Conservation (phyloP, 1,140 invertebrate species). For the Formica exsecta region DNA sequence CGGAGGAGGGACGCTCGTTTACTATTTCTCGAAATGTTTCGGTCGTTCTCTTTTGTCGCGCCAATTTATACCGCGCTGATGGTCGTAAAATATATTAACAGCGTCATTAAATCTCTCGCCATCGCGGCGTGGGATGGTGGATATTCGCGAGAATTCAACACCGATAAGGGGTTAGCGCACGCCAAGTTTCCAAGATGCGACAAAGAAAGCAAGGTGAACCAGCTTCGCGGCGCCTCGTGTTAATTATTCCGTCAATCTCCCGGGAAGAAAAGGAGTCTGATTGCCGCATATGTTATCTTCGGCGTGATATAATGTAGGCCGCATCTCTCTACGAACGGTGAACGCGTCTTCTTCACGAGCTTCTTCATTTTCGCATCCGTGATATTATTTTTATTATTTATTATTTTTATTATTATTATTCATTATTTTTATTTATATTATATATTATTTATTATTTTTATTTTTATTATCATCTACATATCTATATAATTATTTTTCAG, state of each 20-base stretch:
- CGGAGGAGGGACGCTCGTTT: not conserved
- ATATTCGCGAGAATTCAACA: not conserved
- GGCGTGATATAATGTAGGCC: not conserved
- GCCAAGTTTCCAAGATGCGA: not conserved
- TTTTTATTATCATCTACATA: no score
- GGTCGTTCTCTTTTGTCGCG: constrained; percentile 2
- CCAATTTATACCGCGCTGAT: constrained; percentile 3
- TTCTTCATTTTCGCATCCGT: not conserved
- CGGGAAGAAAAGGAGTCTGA: not conserved
- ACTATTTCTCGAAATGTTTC: constrained; percentile 4
- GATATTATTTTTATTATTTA: constrained; percentile 3
- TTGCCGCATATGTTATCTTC: not conserved
- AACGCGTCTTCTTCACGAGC: not conserved
- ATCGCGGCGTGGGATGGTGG: not conserved
- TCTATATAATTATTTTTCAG: constrained; percentile 1
- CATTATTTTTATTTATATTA: no score
- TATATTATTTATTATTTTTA: no score
- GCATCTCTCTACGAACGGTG: not conserved
- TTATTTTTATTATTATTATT: no score
- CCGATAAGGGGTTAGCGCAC: not conserved
- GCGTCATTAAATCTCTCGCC: constrained; percentile 20
- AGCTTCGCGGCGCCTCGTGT: not conserved
- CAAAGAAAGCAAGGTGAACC: constrained; percentile 28
- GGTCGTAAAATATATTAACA: not conserved
- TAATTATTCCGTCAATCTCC: constrained; percentile 29